Evolutionary conservation across 2,113 vertebrate genomes (phyloP).

Genomic region (Sakesphorus luctuosus): DNA sequence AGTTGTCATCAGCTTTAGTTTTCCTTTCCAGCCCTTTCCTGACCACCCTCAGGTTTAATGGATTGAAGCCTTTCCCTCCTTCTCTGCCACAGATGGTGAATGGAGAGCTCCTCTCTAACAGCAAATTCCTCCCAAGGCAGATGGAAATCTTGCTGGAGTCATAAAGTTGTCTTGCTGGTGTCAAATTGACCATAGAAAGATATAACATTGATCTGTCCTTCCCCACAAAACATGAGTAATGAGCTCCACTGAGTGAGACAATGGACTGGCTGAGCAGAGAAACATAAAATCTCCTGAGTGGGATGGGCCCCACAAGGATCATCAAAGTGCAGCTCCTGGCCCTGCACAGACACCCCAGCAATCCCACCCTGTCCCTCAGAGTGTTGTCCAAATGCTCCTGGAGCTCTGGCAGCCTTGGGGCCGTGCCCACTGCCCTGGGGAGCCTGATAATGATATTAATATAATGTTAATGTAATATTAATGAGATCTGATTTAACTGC

Average conservation of each 20-base stretch:
- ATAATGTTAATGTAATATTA: neutral
- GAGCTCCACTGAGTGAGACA: neutral
- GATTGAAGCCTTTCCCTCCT: neutral
- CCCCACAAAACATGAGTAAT: neutral
- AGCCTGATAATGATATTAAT: neutral
- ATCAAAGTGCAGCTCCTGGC: neutral
- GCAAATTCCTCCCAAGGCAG: neutral
- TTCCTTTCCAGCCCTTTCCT: neutral
- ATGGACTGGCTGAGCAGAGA: neutral
- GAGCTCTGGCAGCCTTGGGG: neutral
- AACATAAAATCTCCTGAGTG: neutral
- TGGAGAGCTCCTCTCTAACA: neutral
- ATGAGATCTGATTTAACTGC: neutral
- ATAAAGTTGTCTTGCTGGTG: neutral
- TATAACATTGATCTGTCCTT: neutral
- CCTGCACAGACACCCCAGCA: neutral
- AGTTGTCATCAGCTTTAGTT: neutral
- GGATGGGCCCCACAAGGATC: neutral
- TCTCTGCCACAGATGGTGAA: neutral
- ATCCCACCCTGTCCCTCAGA: neutral
- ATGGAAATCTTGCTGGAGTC: neutral
- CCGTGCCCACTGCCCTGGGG: fast-evolving
- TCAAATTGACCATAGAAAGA: neutral
- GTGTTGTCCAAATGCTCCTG: neutral
- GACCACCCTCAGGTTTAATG: neutral